These are phyloP conservation scores for Morinoia aosen DNA, from an alignment of 2,888 invertebrate species.

Conservation along the genomic window DNA sequence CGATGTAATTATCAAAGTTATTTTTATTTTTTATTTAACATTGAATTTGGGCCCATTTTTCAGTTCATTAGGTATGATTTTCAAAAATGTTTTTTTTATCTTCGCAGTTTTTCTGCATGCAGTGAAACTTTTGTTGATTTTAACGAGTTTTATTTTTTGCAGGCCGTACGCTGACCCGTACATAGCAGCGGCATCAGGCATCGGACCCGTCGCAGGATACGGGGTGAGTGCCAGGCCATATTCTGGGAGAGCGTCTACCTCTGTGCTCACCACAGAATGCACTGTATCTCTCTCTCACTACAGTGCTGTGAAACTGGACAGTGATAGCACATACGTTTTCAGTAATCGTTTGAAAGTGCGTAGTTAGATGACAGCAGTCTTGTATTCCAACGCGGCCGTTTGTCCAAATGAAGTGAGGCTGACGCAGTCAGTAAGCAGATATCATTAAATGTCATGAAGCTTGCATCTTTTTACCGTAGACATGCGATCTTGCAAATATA, in stretches of 20 bases:
- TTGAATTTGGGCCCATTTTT: too few species aligned
- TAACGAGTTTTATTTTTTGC: constrained; percentile 27
- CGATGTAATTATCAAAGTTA: too few species aligned
- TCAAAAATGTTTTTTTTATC: too few species aligned
- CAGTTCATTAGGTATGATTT: too few species aligned
- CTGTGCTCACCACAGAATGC: neutral
- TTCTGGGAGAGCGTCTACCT: neutral
- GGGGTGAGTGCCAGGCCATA: constrained; percentile 80
- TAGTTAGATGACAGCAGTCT: neutral
- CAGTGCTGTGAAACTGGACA: neutral
- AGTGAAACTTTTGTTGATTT: neutral
- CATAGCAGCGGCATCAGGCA: constrained; percentile 71
- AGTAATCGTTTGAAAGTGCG: neutral
- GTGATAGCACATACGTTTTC: neutral
- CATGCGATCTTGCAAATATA: neutral
- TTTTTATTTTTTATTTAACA: too few species aligned
- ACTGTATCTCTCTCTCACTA: neutral
- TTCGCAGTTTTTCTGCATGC: neutral
- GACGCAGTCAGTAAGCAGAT: neutral
- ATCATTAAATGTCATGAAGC: neutral
- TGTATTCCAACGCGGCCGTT: neutral
- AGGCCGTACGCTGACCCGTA: constrained; percentile 67
- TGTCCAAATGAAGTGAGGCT: too few species aligned
- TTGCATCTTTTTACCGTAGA: neutral
- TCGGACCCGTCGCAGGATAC: constrained; percentile 96